Conservation (phyloP, 2,113 vertebrate species). For the Nothobranchius furzeri region DNA sequence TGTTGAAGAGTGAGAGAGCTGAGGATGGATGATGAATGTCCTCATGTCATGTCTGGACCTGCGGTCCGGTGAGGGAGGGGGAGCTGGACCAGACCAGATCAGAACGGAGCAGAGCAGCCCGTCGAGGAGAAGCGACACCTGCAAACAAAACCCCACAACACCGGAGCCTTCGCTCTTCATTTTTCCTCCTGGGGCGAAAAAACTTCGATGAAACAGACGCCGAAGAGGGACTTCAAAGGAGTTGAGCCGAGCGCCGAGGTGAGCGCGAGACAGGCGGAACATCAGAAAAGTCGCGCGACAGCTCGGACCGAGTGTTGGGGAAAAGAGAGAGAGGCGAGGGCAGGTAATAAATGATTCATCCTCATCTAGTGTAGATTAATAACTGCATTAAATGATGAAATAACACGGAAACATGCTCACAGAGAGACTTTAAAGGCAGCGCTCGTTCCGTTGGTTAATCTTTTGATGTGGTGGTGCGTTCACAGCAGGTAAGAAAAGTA, state of each 20-base stretch:
- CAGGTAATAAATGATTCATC: constrained; percentile 52
- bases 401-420: too few relatives aligned
- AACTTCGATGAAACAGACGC: not conserved
- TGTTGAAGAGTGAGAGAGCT: not conserved
- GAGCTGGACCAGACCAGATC: constrained; percentile 19
- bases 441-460: too few relatives aligned
- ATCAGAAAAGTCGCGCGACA: not conserved
- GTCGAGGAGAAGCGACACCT: constrained; percentile 47
- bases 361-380: not conserved
- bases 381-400: not conserved
- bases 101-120: not conserved
- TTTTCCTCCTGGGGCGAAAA: too few relatives aligned
- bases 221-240: not conserved
- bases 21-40: too few relatives aligned
- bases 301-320: not conserved
- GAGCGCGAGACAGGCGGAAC: not conserved
- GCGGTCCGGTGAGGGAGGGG: constrained; percentile 7
- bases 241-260: too few relatives aligned
- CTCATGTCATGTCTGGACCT: too few relatives aligned
- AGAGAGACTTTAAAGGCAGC: too few relatives aligned
- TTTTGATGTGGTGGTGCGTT: not conserved
- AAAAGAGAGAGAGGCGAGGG: not conserved
- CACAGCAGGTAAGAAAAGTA: not conserved
- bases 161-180: not conserved
- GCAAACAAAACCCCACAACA: constrained; percentile 24